These are phyloP conservation scores for Pipistrellus pipistrellus DNA, from an alignment of 2,797 vertebrate species.

Conservation along the genomic window DNA sequence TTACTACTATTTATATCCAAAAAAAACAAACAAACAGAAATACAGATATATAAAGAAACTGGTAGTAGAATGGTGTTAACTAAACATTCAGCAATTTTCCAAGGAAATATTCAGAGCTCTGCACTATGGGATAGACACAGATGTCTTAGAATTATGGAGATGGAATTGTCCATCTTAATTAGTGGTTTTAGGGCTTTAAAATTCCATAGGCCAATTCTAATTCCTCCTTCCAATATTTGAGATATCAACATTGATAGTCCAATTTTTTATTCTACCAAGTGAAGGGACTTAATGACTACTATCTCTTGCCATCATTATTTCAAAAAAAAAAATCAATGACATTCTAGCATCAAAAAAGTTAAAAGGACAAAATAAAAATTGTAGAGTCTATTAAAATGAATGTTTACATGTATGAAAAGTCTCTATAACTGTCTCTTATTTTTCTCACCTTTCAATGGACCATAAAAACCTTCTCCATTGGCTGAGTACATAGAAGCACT, in stretches of 20 bases:
- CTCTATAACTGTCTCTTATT: neutral
- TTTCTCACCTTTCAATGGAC: neutral
- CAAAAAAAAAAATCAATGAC: constrained; percentile 36
- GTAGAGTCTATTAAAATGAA: neutral
- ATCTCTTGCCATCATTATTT: neutral
- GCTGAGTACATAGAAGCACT: neutral
- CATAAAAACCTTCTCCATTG: neutral
- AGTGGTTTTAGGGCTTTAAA: neutral
- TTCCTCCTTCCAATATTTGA: neutral
- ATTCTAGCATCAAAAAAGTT: neutral
- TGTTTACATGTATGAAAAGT: neutral
- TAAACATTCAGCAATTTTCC: constrained; percentile 1
- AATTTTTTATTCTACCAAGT: constrained; percentile 30
- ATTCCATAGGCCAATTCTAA: neutral
- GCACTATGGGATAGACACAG: neutral
- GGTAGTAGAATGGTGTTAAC: neutral
- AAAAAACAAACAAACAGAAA: constrained; percentile 21
- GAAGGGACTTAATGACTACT: neutral
- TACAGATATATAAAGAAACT: neutral
- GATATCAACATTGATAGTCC: neutral
- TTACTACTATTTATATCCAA: constrained; percentile 13
- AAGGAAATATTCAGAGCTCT: neutral
- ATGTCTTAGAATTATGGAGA: neutral
- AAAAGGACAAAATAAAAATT: constrained; percentile 10
- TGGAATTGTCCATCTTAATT: neutral